phyloP scores from a whole-genome alignment of 64 coral and sea anemone genomes.

The Acropora yongei region DNA sequence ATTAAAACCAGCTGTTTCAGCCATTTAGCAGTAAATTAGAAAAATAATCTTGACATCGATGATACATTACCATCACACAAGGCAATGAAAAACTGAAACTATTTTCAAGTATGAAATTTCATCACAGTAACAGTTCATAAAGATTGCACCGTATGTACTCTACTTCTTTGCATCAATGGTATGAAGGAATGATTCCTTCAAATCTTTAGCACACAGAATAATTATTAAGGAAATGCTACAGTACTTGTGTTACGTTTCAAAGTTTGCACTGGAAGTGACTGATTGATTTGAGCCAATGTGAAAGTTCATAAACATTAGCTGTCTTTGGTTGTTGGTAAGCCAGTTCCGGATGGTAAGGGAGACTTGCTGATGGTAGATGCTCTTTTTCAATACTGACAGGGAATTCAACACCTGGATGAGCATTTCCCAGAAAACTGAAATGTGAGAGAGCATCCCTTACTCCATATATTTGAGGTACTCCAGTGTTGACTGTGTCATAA shows the following conservation, averaged over 20 bases:
- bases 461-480: neutral
- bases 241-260: neutral
- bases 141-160: no score
- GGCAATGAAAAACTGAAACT: no score
- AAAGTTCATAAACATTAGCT: neutral
- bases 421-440: neutral
- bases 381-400: neutral
- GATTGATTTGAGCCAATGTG: slow-evolving; percentile 13
- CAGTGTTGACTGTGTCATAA: neutral
- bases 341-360: neutral
- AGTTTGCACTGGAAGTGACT: neutral
- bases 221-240: neutral
- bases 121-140: no score
- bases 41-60: no score
- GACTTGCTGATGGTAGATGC: neutral
- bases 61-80: no score
- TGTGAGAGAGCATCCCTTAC: neutral
- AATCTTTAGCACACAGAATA: no score
- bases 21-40: no score
- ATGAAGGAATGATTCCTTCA: no score
- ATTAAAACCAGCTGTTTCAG: no score
- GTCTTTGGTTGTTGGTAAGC: neutral
- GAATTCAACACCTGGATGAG: neutral
- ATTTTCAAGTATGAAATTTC: no score
- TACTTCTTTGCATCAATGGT: no score